Evolutionary conservation across 2,888 invertebrate genomes (phyloP), one percentile per base, ranked within the genome.

Genomic region (Synergus umbraculus): DNA sequence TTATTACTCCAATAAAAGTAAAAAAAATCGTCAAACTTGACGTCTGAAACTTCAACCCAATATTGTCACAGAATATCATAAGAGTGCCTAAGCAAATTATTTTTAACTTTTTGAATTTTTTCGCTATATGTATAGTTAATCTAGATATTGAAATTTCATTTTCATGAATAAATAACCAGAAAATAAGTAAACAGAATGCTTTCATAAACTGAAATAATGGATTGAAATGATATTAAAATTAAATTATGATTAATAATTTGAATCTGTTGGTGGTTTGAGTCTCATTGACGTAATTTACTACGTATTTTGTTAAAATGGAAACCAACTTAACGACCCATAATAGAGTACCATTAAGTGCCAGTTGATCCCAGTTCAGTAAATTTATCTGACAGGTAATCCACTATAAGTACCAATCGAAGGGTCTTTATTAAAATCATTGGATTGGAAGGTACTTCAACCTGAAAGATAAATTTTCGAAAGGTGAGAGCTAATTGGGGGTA

Each of bases 281-380:
- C 22, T 60, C 22, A 73, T 73, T 37, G 5, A 4, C 54, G 10
- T 54, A 15, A 73, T 54, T 73, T 73, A 46, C 37, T 29, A 22
- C 4, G 9, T 73, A 67, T 54, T 73, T 49, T 15, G 37, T 54
- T 73, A 29, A 54, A 73, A 73, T 46, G 37, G 37, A 73, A 54
- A 15, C 54, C 10, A 73, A 73, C 54, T 54, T 73, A 73, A 73
- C 37, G 73, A 49, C 29, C 54, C 12, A 73, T 73, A 73, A 73
- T 73, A 73, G n/a, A 73, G 73, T 73, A 54, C 73, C 73, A 73
- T 73, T 73, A 73, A 73, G 54, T 54, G 37, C 54, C n/a, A 73
- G 37, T 54, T 54, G 54, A 73, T 73, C 49, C 54, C 73, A 37
- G 54, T 49, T 54, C 29, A 15, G 73, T 73, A 73, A 37, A 54